Evolutionary conservation across 2,113 vertebrate genomes (phyloP).

Genomic region (Sinocyclocheilus anophthalmus): DNA sequence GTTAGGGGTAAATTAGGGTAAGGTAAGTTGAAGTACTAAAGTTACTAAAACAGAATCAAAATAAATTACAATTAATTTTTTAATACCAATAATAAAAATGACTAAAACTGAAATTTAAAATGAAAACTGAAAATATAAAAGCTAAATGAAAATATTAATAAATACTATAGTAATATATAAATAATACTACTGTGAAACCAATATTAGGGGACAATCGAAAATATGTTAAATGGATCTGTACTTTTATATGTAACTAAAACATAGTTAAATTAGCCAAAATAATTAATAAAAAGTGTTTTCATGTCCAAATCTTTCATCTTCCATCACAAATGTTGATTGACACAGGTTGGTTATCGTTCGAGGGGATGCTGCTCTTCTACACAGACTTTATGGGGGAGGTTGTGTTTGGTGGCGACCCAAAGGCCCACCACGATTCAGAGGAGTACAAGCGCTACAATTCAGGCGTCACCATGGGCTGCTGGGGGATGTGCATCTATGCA

Average conservation of each 20-base stretch:
- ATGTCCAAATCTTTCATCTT: background rate
- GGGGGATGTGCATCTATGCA: constrained; percentile 98
- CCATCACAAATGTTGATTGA: background rate
- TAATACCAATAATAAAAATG: background rate
- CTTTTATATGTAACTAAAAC: background rate
- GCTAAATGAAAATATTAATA: no score
- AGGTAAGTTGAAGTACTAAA: background rate
- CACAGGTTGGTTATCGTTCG: constrained; percentile 94
- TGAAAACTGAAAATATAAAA: no score
- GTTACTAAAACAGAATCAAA: background rate
- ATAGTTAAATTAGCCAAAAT: background rate
- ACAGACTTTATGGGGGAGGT: constrained; percentile 99
- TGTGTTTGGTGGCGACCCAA: constrained; percentile 92
- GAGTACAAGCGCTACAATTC: constrained; percentile 91
- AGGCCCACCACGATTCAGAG: constrained; percentile 88
- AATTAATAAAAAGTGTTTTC: background rate
- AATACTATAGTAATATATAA: background rate
- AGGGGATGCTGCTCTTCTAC: constrained; percentile 97
- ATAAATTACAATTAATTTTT: background rate
- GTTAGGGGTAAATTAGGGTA: no score
- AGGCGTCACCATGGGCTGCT: constrained; percentile 96
- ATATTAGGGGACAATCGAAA: background rate
- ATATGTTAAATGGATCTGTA: background rate
- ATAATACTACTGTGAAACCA: background rate
- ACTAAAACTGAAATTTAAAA: no score